A percentile compares a stretch with the other conserved stretches of the same genome.
phyloP scores from a whole-genome alignment of 2,888 invertebrate genomes.

The Phanerotoma sp. region DNA sequence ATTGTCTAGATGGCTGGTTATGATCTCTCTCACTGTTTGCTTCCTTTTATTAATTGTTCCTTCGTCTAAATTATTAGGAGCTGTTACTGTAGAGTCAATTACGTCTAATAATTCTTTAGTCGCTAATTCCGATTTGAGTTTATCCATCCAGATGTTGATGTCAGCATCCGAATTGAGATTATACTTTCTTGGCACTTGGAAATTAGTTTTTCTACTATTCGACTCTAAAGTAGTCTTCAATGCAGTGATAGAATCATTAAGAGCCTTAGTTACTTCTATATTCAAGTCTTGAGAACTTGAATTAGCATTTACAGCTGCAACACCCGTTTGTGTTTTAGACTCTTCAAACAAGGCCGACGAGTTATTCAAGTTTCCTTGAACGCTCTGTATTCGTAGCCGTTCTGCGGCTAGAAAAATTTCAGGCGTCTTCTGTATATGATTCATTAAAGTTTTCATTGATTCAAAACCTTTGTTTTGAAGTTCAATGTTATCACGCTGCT shows the following conservation, averaged over 20 bases:
- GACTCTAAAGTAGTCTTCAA: conserved; percentile 5
- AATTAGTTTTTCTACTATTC: conserved; percentile 1
- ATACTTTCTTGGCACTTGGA: conserved; percentile 9
- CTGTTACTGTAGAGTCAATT: conserved; percentile 4
- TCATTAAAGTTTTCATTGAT: conserved; percentile 8
- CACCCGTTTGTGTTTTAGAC: neutral
- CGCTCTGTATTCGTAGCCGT: conserved; percentile 3
- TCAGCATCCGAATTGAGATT: neutral
- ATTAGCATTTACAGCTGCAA: neutral
- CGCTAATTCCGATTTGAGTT: conserved; percentile 13
- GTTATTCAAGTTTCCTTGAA: neutral
- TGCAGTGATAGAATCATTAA: conserved; percentile 9
- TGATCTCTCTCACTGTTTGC: conserved; percentile 13
- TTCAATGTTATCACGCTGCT: conserved; percentile 8
- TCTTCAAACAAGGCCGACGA: conserved; percentile 1
- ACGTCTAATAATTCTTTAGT: conserved; percentile 6
- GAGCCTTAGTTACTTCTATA: conserved; percentile 9
- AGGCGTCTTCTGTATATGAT: conserved; percentile 5
- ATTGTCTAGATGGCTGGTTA: conserved; percentile 15
- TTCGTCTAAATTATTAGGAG: neutral
- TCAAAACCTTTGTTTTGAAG: conserved; percentile 10
- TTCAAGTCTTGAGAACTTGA: conserved; percentile 3
- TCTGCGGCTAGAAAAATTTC: conserved; percentile 2
- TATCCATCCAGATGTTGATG: conserved; percentile 14
- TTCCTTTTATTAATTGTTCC: neutral